Conservation (phyloP, 2,888 invertebrate species). For the Cantharis nigra region DNA sequence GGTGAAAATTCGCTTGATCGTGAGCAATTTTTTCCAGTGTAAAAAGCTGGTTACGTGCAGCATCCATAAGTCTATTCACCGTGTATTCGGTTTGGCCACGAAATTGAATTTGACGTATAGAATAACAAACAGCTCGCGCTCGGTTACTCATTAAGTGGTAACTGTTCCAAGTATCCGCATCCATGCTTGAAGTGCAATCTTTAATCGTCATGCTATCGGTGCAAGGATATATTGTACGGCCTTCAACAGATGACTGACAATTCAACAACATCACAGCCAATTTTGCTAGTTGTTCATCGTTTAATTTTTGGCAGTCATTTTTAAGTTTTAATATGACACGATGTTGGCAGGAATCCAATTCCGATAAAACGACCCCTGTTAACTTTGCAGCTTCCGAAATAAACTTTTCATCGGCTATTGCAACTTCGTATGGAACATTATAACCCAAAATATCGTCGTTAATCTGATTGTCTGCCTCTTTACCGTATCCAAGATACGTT, state of each 20-base stretch:
- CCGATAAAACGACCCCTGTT: conserved; percentile 60
- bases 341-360: conserved; percentile 67
- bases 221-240: conserved; percentile 64
- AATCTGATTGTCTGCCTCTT: not conserved
- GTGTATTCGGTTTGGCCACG: conserved; percentile 67
- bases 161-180: conserved; percentile 70
- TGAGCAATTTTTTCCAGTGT: conserved; percentile 46
- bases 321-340: conserved; percentile 64
- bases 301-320: conserved; percentile 62
- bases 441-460: conserved; percentile 36
- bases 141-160: conserved; percentile 70
- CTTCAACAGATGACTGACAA: conserved; percentile 68
- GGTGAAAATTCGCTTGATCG: conserved; percentile 47
- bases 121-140: conserved; percentile 70
- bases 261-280: conserved; percentile 69
- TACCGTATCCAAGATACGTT: conserved; percentile 21
- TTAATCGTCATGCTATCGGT: conserved; percentile 65
- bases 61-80: conserved; percentile 65
- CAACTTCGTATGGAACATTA: conserved; percentile 60
- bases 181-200: conserved; percentile 69
- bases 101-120: conserved; percentile 67
- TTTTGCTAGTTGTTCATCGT: conserved; percentile 69
- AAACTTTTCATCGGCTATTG: conserved; percentile 64
- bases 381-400: conserved; percentile 65
- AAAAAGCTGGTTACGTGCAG: conserved; percentile 49